A percentile compares a stretch with the other conserved stretches of the same genome.
These are phyloP conservation scores for Heliconius hortense DNA, from an alignment of 2,888 invertebrate genomes.

Conservation along the genomic window DNA sequence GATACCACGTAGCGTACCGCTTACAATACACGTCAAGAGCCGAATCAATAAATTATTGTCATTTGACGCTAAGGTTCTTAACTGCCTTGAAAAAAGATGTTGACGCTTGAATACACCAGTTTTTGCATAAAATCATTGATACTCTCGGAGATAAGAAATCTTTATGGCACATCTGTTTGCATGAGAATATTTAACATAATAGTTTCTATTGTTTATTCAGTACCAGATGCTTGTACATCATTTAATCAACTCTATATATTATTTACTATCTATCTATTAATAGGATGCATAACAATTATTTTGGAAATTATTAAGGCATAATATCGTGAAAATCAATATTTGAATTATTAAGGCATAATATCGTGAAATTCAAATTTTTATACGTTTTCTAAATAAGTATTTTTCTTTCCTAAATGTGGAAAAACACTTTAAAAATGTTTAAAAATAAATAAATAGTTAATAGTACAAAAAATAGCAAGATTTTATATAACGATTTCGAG, in stretches of 20 bases:
- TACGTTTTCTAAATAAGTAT: too few relatives aligned
- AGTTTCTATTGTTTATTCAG: neutral
- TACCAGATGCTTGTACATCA: neutral
- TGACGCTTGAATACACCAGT: constrained; percentile 37
- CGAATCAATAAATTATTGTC: constrained; percentile 55
- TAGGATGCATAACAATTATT: too few relatives aligned
- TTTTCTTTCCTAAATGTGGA: too few relatives aligned
- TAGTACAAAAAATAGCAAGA: too few relatives aligned
- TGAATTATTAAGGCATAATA: too few relatives aligned
- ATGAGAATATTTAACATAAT: constrained; percentile 9
- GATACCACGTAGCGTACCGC: constrained; percentile 44
- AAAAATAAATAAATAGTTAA: too few relatives aligned
- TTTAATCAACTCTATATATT: neutral
- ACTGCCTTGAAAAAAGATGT: constrained; percentile 41
- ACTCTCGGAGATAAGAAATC: constrained; percentile 16
- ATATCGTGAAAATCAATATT: too few relatives aligned
- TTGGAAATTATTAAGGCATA: too few relatives aligned
- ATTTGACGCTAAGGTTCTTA: constrained; percentile 42
- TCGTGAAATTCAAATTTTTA: too few relatives aligned
- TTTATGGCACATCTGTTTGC: constrained; percentile 5
- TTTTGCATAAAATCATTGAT: constrained; percentile 33
- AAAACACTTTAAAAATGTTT: too few relatives aligned
- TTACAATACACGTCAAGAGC: constrained; percentile 49
- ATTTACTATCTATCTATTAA: neutral
- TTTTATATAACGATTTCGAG: too few relatives aligned